A percentile compares a stretch with the other conserved stretches of the same genome.
Evolutionary conservation across 2,797 vertebrate genomes (phyloP).

Genomic region (Oryzias dopingdopingensis): DNA sequence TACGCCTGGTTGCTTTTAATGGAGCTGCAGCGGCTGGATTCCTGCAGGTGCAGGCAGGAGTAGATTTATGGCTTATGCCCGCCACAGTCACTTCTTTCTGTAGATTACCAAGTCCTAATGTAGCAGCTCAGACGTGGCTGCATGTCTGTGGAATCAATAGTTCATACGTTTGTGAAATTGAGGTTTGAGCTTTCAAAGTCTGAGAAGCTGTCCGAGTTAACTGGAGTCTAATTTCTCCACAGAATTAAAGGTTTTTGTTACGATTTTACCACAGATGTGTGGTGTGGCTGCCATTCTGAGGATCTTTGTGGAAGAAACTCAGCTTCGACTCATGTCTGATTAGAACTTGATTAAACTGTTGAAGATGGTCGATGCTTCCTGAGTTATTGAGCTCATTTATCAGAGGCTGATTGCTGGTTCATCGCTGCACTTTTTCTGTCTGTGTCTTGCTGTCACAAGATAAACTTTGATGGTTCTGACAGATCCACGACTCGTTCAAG

Average conservation of each 20-base stretch:
- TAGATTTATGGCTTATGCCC: conserved; percentile 61
- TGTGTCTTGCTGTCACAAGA: too few species aligned
- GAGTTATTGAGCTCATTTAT: too few species aligned
- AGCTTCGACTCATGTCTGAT: too few species aligned
- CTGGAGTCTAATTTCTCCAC: conserved; percentile 17
- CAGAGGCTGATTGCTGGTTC: too few species aligned
- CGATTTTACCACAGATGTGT: conserved; percentile 5
- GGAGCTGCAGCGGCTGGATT: conserved; percentile 46
- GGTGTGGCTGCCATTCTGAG: not conserved
- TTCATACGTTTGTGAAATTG: conserved; percentile 73
- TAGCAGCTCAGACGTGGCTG: conserved; percentile 66
- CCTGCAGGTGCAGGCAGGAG: conserved; percentile 46
- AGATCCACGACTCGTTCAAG: conserved; percentile 1
- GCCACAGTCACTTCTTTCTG: conserved; percentile 48
- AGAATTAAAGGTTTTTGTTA: conserved; percentile 32
- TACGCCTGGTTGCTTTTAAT: conserved; percentile 68
- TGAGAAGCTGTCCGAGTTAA: conserved; percentile 26
- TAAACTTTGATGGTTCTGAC: too few species aligned
- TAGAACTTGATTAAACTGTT: too few species aligned
- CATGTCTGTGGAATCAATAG: conserved; percentile 73
- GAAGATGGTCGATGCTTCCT: too few species aligned
- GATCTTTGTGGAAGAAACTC: not conserved
- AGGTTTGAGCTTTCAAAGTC: conserved; percentile 42
- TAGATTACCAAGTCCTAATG: conserved; percentile 69
- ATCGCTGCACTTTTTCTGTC: too few species aligned